Conservation (phyloP, 2,888 invertebrate genomes). For the Escarpia spicata region DNA sequence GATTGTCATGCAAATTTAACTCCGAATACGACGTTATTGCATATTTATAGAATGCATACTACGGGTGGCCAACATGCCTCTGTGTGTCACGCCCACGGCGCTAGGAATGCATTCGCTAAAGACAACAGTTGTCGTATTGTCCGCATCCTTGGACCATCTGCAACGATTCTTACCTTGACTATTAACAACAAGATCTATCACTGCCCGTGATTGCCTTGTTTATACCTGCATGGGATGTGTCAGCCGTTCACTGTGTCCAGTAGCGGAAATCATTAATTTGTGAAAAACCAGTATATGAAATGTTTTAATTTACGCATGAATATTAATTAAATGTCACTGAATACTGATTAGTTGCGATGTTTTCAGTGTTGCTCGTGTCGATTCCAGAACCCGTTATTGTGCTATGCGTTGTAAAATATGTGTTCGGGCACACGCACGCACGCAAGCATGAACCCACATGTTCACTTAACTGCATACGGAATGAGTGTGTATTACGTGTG, state of each 20-base stretch:
- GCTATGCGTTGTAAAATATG: neutral
- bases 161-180: neutral
- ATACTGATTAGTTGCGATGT: neutral
- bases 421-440: neutral
- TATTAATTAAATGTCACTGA: neutral
- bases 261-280: neutral
- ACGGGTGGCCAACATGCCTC: neutral
- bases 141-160: neutral
- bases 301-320: neutral
- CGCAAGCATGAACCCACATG: no score
- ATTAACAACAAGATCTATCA: neutral
- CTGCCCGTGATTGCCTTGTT: neutral
- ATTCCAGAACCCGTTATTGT: neutral
- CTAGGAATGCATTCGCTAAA: neutral
- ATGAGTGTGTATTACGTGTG: no score
- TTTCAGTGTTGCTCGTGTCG: neutral
- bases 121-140: neutral
- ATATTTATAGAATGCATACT: slow-evolving; percentile 3
- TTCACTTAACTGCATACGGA: no score
- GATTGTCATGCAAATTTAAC: neutral
- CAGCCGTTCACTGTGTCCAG: neutral
- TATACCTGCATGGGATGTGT: neutral
- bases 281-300: neutral
- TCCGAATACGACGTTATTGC: neutral
- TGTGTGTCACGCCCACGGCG: neutral